A percentile compares a stretch with the other conserved stretches of the same genome.
phyloP scores from a whole-genome alignment of 2,797 vertebrate genomes.

The Scolopax bukidnonensis region DNA sequence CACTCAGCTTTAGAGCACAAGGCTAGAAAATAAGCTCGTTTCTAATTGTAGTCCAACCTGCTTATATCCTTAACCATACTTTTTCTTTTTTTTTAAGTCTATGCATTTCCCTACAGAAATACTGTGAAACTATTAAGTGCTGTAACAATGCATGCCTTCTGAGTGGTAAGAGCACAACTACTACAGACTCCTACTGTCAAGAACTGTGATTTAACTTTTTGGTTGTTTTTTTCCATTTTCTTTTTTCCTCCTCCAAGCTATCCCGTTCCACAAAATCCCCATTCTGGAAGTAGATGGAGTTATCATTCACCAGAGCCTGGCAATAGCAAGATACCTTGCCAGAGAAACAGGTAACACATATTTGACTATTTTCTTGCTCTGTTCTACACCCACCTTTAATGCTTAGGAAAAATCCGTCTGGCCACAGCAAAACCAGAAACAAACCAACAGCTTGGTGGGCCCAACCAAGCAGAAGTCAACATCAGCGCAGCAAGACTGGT shows the following conservation, averaged over 20 bases:
- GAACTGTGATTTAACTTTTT: neutral
- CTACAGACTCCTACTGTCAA: neutral
- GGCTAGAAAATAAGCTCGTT: neutral
- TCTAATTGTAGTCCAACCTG: neutral
- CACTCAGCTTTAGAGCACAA: neutral
- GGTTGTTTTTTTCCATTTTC: neutral
- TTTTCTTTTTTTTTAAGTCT: neutral
- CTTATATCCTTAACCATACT: neutral
- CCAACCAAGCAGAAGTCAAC: neutral
- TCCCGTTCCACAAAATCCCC: slow-evolving; percentile 78
- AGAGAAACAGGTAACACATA: slow-evolving; percentile 77
- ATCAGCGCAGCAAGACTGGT: accelerated
- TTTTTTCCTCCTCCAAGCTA: slow-evolving; percentile 51
- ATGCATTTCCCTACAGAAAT: neutral
- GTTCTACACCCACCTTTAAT: neutral
- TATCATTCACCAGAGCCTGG: slow-evolving; percentile 79
- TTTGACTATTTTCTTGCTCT: neutral
- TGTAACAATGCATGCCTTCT: neutral
- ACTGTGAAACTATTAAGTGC: neutral
- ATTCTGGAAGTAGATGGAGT: slow-evolving; percentile 79
- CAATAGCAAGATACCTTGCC: slow-evolving; percentile 80
- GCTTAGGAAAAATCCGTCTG: neutral
- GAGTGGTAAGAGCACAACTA: neutral
- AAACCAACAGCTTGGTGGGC: neutral
- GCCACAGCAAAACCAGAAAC: neutral